Conservation (phyloP, 2,113 vertebrate genomes). For the Felis catus region DNA sequence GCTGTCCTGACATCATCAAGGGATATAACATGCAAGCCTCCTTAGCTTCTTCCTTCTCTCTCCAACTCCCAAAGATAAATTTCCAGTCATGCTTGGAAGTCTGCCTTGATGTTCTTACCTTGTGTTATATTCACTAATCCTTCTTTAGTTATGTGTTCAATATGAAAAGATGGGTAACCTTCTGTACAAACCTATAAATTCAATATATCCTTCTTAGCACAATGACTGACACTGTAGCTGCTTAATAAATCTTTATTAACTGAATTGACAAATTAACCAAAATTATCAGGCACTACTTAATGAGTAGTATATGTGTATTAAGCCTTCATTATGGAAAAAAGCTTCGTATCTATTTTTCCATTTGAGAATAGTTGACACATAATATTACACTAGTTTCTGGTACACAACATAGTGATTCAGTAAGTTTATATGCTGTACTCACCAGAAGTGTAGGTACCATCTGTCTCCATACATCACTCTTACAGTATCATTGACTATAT, state of each 20-base stretch:
- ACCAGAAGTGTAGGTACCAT: not conserved
- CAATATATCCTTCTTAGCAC: not conserved
- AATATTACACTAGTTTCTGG: not conserved
- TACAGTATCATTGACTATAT: not conserved
- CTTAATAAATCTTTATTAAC: not conserved
- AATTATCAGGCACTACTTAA: not conserved
- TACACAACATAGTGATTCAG: not conserved
- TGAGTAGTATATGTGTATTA: not conserved
- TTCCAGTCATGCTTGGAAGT: not conserved
- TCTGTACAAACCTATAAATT: not conserved
- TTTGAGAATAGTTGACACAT: not conserved
- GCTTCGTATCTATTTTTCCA: not conserved
- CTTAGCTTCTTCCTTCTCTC: not conserved
- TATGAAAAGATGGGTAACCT: not conserved
- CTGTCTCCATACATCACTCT: not conserved
- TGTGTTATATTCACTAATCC: not conserved
- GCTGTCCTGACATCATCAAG: not conserved
- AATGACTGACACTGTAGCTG: not conserved
- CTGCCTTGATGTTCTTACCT: not conserved
- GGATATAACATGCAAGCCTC: not conserved
- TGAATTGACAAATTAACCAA: not conserved
- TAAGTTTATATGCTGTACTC: not conserved
- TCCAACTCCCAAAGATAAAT: not conserved
- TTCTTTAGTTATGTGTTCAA: not conserved
- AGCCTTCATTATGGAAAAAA: not conserved